Conservation (phyloP, 2,113 vertebrate species). For the Pteruthius melanotis region DNA sequence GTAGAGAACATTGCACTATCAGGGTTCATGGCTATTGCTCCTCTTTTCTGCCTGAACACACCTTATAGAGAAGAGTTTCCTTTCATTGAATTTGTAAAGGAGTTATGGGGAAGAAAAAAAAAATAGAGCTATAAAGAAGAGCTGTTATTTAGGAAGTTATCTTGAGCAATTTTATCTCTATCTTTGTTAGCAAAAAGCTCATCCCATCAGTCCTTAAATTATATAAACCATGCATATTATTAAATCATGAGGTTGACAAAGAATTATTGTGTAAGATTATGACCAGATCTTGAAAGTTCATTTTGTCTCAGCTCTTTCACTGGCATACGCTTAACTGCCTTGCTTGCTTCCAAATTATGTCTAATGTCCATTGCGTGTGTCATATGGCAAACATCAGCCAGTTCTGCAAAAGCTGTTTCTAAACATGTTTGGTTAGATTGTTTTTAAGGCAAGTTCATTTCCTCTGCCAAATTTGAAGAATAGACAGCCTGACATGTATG, state of each 20-base stretch:
- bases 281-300: background rate
- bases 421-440: background rate
- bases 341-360: slow-evolving; percentile 4
- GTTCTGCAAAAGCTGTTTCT: slow-evolving; percentile 14
- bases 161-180: background rate
- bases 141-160: background rate
- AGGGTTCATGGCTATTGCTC: background rate
- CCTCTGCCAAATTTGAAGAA: slow-evolving; percentile 34
- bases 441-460: slow-evolving; percentile 5
- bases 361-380: slow-evolving; percentile 7
- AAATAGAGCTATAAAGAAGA: background rate
- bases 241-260: background rate
- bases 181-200: background rate
- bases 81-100: background rate
- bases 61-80: background rate
- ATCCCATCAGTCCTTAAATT: background rate
- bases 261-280: background rate
- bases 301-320: background rate
- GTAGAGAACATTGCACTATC: background rate
- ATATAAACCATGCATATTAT: background rate
- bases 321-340: background rate
- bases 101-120: background rate
- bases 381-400: slow-evolving; percentile 43
- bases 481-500: slow-evolving; percentile 24
- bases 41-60: background rate